These are phyloP conservation scores for Drosophila anomelani DNA, from an alignment of 2,888 invertebrate species.

Conservation along the genomic window DNA sequence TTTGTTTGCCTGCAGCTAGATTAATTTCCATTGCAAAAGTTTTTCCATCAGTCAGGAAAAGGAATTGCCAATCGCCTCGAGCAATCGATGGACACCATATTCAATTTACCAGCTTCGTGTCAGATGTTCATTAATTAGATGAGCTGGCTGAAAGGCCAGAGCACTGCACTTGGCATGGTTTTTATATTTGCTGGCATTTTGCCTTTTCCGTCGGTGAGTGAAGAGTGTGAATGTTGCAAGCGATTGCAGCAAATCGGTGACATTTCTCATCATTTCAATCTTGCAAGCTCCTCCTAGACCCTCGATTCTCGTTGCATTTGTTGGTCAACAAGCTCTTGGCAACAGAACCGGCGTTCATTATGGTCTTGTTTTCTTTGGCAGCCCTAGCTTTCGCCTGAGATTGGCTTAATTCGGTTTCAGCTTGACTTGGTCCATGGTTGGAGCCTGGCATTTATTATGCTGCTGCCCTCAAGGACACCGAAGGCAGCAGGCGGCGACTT, in stretches of 20 bases:
- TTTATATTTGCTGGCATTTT: slow-evolving; percentile 10
- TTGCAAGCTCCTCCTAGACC: neutral
- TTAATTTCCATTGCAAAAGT: slow-evolving; percentile 1
- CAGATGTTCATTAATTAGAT: slow-evolving; percentile 19
- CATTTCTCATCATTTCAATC: slow-evolving; percentile 15
- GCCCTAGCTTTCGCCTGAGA: slow-evolving; percentile 15
- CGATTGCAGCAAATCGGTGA: slow-evolving; percentile 22
- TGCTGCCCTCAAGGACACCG: slow-evolving; percentile 43
- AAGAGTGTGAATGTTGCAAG: neutral
- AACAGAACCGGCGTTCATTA: slow-evolving; percentile 47
- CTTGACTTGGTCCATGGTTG: slow-evolving; percentile 17
- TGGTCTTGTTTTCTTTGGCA: slow-evolving; percentile 46
- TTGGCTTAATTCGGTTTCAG: slow-evolving; percentile 42
- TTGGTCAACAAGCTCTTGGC: slow-evolving; percentile 55
- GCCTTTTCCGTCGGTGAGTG: neutral
- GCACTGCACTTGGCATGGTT: slow-evolving; percentile 2
- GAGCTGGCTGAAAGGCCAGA: neutral
- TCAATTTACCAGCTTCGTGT: neutral
- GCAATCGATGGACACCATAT: neutral
- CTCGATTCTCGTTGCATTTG: slow-evolving; percentile 30
- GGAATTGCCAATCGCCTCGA: slow-evolving; percentile 8
- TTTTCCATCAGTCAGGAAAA: slow-evolving; percentile 9
- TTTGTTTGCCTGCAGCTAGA: slow-evolving; percentile 3
- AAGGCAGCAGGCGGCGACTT: slow-evolving; percentile 15
- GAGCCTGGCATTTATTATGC: slow-evolving; percentile 52